These are phyloP conservation scores for Tylochromis polylepis DNA, from an alignment of 2,113 vertebrate genomes.

Conservation along the genomic window DNA sequence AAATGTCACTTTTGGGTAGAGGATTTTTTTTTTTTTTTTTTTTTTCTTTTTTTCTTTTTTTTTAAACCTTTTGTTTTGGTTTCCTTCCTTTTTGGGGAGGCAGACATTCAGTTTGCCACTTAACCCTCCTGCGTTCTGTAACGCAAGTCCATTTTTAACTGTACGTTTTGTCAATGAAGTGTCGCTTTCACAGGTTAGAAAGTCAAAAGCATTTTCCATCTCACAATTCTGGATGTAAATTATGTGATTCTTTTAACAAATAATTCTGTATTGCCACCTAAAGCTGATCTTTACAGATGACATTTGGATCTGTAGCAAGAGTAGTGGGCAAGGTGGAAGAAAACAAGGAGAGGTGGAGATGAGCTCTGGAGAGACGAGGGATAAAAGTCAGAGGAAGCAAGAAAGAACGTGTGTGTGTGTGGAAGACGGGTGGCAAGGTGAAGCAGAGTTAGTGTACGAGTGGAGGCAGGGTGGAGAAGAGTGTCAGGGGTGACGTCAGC, in stretches of 20 bases:
- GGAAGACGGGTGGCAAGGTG: background rate
- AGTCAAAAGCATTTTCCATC: too few relatives aligned
- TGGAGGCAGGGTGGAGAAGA: accelerated
- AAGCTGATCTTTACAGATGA: background rate
- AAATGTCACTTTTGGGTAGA: background rate
- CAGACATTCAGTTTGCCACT: accelerated
- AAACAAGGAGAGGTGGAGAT: background rate
- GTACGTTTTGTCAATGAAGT: background rate
- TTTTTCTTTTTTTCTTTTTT: too few relatives aligned
- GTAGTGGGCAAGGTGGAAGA: too few relatives aligned
- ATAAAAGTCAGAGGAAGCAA: background rate
- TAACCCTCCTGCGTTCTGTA: background rate
- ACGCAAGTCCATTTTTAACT: background rate
- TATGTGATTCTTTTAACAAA: background rate
- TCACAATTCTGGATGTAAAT: background rate
- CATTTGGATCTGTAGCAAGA: too few relatives aligned
- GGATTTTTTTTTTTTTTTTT: background rate
- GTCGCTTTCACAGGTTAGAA: background rate
- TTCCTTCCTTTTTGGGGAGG: background rate
- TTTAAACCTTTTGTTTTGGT: background rate
- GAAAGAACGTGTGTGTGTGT: too few relatives aligned
- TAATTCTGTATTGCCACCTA: background rate
- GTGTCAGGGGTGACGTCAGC: background rate
- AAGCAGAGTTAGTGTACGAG: background rate
- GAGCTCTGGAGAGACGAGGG: background rate